Conservation (phyloP, 2,113 vertebrate genomes). For the Megaptera novaeangliae region DNA sequence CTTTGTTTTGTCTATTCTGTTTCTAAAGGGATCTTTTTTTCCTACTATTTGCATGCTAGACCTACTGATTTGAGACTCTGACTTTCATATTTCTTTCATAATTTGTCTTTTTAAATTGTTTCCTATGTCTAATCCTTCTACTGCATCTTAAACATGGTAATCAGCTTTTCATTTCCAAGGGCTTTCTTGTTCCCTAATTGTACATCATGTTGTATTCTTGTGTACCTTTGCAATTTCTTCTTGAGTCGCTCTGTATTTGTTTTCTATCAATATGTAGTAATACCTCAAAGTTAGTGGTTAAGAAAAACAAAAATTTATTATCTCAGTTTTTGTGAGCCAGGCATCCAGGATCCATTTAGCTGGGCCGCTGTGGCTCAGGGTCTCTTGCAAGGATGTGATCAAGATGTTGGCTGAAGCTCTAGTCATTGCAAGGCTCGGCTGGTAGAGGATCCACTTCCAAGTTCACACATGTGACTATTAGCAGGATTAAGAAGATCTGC, state of each 20-base stretch:
- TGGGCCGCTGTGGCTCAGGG: neutral
- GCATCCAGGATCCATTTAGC: neutral
- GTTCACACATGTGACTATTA: neutral
- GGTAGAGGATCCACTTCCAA: neutral
- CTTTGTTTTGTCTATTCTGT: neutral
- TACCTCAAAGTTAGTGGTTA: neutral
- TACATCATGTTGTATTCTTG: neutral
- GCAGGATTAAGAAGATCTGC: neutral
- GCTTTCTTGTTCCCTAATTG: neutral
- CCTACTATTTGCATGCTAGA: neutral
- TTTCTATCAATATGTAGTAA: neutral
- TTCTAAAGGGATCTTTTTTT: neutral
- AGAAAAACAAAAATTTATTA: neutral
- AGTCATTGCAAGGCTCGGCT: neutral
- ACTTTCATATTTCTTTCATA: neutral
- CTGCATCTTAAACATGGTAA: neutral
- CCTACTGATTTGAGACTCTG: neutral
- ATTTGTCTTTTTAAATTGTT: neutral
- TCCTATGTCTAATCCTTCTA: neutral
- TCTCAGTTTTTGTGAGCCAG: neutral
- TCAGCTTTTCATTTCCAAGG: neutral
- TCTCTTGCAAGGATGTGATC: neutral
- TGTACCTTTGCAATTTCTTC: neutral
- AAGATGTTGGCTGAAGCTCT: neutral
- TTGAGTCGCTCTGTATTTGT: neutral